phyloP scores from a whole-genome alignment of 1,140 invertebrate genomes.

The Thaumatotibia leucotreta region DNA sequence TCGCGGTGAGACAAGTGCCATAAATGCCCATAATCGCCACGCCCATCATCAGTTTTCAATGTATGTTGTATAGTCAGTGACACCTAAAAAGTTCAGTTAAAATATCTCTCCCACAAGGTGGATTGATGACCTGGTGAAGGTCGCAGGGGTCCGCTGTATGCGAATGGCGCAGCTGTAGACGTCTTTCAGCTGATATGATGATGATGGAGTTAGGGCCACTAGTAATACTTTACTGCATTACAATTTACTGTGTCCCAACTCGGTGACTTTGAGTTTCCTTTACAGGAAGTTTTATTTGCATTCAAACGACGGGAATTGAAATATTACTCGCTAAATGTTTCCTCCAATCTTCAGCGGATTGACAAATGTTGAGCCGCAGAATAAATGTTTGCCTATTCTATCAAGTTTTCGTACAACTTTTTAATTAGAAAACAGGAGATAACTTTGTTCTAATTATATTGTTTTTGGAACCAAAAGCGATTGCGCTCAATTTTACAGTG shows the following conservation, averaged over 20 bases:
- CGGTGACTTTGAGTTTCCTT: not conserved
- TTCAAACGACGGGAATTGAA: conserved; percentile 4
- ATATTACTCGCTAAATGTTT: conserved; percentile 4
- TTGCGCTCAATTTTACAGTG: not conserved
- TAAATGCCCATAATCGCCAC: too few species aligned
- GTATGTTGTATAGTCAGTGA: too few species aligned
- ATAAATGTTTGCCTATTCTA: not conserved
- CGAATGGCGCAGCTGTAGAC: not conserved
- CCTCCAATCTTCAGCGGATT: not conserved
- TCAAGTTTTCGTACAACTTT: not conserved
- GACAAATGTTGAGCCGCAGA: not conserved
- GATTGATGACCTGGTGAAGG: too few species aligned
- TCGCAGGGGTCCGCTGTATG: too few species aligned
- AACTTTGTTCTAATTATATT: not conserved
- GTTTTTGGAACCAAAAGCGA: not conserved
- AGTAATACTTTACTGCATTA: not conserved
- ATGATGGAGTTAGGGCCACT: not conserved
- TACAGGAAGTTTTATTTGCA: conserved; percentile 12
- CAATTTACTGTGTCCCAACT: not conserved
- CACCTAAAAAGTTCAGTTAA: too few species aligned
- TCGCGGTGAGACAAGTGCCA: too few species aligned
- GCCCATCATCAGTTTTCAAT: too few species aligned
- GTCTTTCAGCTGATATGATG: not conserved
- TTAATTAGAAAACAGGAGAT: not conserved
- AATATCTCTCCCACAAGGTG: too few species aligned